Base-by-base conservation (phyloP, 2,888 invertebrate genomes). In the Hedya salicella region DNA sequence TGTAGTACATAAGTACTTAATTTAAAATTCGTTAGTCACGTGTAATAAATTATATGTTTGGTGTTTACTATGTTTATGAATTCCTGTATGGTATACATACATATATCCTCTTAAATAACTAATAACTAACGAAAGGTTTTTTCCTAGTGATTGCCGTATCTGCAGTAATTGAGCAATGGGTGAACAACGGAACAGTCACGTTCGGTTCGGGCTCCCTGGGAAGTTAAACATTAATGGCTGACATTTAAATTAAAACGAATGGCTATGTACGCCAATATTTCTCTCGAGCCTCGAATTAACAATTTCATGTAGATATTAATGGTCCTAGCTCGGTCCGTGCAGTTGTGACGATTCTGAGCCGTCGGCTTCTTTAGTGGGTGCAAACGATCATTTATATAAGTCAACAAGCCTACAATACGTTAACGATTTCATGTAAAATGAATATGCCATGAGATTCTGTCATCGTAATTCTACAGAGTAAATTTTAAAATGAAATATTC, bases 251-350 rank as follows among this genome's bases (percentile, higher is more conserved):
- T 21, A 36, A 48, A 21, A 48, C 17, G 16, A 39, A 39, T 21
- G 8, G 13, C n/a, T 48, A 21, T 6, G 13, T n/a, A 50, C n/a
- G 36, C 39, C 16, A 39, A 59, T 36, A 61, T 44, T 50, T 50
- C 16, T 17, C 19, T 19, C 32, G 3, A 11, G 44, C 30, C 16
- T 8, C 40, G 14, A 62, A 21, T 44, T 32, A 14, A 46, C 53
- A 21, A 62, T 62, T 54, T 46, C n/a, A 39, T 62, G 21, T 17
- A 39, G 62, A 46, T 36, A 62, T 62, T 62, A 39, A 62, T 62
- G 62, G 53, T 52, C 14, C 6, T 21, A 52, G 30, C 19, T 36
- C 21, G 14, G 39, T 14, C 42, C 16, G 62, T 39, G 53, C 54
- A 14, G 25, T 25, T 19, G 62, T 54, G 14, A 54, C 17, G 5